Conservation (phyloP, 2,888 invertebrate species). For the Campaea margaritaria region DNA sequence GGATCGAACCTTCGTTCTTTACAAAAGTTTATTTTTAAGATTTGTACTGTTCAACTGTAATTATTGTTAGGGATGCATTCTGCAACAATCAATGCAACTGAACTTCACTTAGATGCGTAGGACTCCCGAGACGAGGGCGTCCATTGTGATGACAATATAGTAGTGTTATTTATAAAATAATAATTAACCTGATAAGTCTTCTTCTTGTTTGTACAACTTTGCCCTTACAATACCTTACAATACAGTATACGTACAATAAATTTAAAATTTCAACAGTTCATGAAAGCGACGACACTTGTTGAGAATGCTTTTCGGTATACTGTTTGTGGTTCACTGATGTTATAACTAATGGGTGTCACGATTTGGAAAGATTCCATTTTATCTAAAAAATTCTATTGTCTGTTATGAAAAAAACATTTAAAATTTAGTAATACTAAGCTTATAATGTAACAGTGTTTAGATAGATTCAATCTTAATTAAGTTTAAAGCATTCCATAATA, state of each 20-base stretch:
- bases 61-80: slow-evolving; percentile 34
- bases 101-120: slow-evolving; percentile 33
- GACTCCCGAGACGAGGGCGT: slow-evolving; percentile 38
- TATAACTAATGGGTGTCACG: slow-evolving; percentile 15
- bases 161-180: slow-evolving; percentile 53
- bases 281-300: neutral
- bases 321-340: slow-evolving; percentile 11
- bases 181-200: slow-evolving; percentile 37
- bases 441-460: slow-evolving; percentile 60
- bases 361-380: slow-evolving; percentile 30
- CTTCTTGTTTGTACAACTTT: slow-evolving; percentile 16
- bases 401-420: slow-evolving; percentile 51
- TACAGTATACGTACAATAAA: slow-evolving; percentile 42
- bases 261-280: neutral
- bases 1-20: slow-evolving; percentile 16
- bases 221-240: slow-evolving; percentile 39
- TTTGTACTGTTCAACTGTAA: slow-evolving; percentile 7
- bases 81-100: slow-evolving; percentile 47
- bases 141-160: slow-evolving; percentile 69
- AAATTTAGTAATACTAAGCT: slow-evolving; percentile 61
- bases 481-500: slow-evolving; percentile 82
- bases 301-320: slow-evolving; percentile 2
- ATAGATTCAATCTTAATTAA: slow-evolving; percentile 80
- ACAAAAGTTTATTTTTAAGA: slow-evolving; percentile 15
- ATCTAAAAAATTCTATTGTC: slow-evolving; percentile 47